phyloP scores from a whole-genome alignment of 2,888 invertebrate genomes.

The Xylota sylvarum region DNA sequence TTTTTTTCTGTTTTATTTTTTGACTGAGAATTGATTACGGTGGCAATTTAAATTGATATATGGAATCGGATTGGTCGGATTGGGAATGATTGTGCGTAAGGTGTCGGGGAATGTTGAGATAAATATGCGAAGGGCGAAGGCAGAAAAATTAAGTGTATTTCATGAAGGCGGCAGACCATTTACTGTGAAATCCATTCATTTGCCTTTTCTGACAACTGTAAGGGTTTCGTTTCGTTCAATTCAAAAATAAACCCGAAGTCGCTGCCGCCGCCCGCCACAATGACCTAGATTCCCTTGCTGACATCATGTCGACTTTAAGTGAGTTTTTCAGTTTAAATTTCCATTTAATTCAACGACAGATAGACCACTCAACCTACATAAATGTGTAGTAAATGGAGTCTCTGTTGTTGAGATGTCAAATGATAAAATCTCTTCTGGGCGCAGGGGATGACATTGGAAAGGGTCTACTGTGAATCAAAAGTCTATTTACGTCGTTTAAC shows the following conservation, averaged over 20 bases:
- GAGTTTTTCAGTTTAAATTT: slow-evolving; percentile 14
- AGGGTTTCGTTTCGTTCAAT: neutral
- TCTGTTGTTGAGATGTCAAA: slow-evolving; percentile 33
- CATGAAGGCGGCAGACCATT: neutral
- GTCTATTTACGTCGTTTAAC: neutral
- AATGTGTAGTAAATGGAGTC: neutral
- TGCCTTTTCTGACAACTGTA: neutral
- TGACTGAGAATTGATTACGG: slow-evolving; percentile 44
- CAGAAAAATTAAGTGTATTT: neutral
- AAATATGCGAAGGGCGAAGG: neutral
- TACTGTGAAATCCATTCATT: slow-evolving; percentile 7
- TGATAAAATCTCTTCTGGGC: slow-evolving; percentile 11
- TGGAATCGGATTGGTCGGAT: neutral
- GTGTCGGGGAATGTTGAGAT: slow-evolving; percentile 44
- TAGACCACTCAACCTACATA: slow-evolving; percentile 31
- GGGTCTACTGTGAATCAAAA: neutral
- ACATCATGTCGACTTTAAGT: slow-evolving; percentile 52
- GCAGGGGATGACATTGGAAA: neutral
- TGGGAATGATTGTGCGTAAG: slow-evolving; percentile 32
- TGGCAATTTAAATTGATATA: slow-evolving; percentile 62
- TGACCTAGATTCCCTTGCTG: slow-evolving; percentile 51
- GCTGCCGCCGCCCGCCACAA: too few relatives aligned
- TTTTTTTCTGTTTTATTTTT: neutral
- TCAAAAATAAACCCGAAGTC: slow-evolving; percentile 14
- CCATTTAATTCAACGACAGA: neutral